Conservation (phyloP, 64 coral and sea anemone species). For the Trachythela sp. region DNA sequence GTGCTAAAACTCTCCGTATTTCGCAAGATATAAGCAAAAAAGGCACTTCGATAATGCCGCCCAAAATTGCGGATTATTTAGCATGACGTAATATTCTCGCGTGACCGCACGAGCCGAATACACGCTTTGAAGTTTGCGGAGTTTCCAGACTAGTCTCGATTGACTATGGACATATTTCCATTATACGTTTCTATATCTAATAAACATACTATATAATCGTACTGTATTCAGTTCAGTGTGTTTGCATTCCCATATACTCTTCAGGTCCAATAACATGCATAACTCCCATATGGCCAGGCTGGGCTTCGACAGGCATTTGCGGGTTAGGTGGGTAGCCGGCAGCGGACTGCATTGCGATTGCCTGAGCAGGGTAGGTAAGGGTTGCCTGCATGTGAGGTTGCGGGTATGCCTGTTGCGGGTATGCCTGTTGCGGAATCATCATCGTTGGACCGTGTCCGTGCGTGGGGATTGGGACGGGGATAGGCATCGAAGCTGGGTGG, state of each 20-base stretch:
- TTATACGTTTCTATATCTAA: too few relatives aligned
- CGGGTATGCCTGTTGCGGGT: not conserved
- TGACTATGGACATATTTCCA: too few relatives aligned
- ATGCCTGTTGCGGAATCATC: conserved; percentile 2
- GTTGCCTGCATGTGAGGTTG: conserved; percentile 3
- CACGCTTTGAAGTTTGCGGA: too few relatives aligned
- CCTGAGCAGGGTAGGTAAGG: not conserved
- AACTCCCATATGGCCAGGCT: not conserved
- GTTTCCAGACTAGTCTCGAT: too few relatives aligned
- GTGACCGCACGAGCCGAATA: too few relatives aligned
- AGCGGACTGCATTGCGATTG: not conserved
- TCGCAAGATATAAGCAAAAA: too few relatives aligned
- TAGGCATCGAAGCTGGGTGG: conserved; percentile 86
- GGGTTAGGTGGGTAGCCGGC: not conserved
- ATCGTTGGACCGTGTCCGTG: conserved; percentile 17
- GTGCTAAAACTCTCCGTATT: too few relatives aligned
- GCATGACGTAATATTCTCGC: too few relatives aligned
- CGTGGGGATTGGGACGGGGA: conserved; percentile 77
- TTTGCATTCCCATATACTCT: not conserved
- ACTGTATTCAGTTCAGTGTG: not conserved
- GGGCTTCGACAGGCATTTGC: not conserved
- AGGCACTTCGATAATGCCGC: too few relatives aligned
- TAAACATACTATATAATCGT: not conserved
- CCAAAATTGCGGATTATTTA: too few relatives aligned
- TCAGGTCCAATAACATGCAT: conserved; percentile 18